Conservation (phyloP, 2,888 invertebrate genomes). For the Eupithecia pulchellata region DNA sequence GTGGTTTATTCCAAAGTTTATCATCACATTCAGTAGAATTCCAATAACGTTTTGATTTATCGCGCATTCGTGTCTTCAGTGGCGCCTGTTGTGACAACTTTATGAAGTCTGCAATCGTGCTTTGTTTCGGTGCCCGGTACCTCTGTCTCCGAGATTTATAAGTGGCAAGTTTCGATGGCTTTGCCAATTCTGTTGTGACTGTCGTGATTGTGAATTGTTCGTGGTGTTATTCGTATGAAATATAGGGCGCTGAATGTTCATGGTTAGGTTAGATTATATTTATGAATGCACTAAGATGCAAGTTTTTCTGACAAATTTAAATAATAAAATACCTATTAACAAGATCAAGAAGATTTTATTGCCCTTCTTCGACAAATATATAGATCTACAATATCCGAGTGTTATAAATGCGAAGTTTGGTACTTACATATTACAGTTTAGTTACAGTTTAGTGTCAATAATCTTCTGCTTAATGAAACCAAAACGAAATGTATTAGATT, state of each 20-base stretch:
- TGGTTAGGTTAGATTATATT: neutral
- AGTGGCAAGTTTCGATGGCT: conserved; percentile 37
- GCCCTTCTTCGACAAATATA: too few species aligned
- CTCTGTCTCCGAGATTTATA: conserved; percentile 33
- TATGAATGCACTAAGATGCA: too few species aligned
- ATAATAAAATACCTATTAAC: too few species aligned
- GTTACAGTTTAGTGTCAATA: too few species aligned
- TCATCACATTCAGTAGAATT: conserved; percentile 22
- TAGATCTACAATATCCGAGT: too few species aligned
- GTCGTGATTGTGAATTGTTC: conserved; percentile 15
- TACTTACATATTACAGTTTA: too few species aligned
- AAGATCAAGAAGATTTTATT: too few species aligned
- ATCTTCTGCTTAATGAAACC: too few species aligned
- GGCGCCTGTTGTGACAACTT: conserved; percentile 73
- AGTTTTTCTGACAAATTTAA: too few species aligned
- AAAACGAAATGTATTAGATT: too few species aligned
- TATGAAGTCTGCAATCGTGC: conserved; percentile 54
- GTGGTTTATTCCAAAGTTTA: conserved; percentile 18
- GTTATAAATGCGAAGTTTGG: too few species aligned
- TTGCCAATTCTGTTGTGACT: conserved; percentile 29
- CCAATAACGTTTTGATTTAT: conserved; percentile 64
- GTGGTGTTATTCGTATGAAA: conserved; percentile 5
- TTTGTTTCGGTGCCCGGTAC: conserved; percentile 32
- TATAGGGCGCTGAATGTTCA: neutral
- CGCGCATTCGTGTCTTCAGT: conserved; percentile 59